Percentiles rank a stretch among this genome's conserved stretches.
These are phyloP conservation scores for Capromys pilorides DNA, from an alignment of 2,797 vertebrate species.

Conservation along the genomic window DNA sequence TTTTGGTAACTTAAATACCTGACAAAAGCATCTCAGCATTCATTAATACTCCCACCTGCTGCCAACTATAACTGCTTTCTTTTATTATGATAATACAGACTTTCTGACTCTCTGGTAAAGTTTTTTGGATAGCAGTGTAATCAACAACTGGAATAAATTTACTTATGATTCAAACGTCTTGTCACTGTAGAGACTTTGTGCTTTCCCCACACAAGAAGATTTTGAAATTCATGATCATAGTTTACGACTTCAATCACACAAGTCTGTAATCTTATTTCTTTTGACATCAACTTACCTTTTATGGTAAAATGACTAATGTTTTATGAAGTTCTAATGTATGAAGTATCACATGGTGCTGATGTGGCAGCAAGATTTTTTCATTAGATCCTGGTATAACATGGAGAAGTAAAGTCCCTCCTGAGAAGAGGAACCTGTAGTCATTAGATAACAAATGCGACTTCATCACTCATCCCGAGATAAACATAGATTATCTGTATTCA, in stretches of 20 bases:
- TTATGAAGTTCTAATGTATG: background rate
- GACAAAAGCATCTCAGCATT: slow-evolving; percentile 78
- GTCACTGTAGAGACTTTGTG: slow-evolving; percentile 23
- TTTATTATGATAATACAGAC: slow-evolving; percentile 81
- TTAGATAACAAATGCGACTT: background rate
- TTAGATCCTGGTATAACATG: background rate
- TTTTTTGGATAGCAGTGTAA: slow-evolving; percentile 54
- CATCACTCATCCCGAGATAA: background rate
- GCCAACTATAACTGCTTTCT: slow-evolving; percentile 76
- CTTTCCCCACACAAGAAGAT: slow-evolving; percentile 9
- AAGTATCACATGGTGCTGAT: background rate
- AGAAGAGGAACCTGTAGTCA: background rate
- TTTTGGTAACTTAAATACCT: slow-evolving; percentile 80
- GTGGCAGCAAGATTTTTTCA: background rate
- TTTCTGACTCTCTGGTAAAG: slow-evolving; percentile 74
- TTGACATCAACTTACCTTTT: slow-evolving; percentile 10
- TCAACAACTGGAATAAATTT: slow-evolving; percentile 66
- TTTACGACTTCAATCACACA: slow-evolving; percentile 11
- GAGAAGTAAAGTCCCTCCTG: background rate
- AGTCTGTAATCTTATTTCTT: background rate
- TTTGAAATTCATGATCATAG: slow-evolving; percentile 18
- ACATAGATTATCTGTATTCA: background rate
- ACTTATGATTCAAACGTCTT: slow-evolving; percentile 51
- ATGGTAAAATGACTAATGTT: background rate
- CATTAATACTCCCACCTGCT: slow-evolving; percentile 81